These are phyloP conservation scores for Cistogaster globosa DNA, from an alignment of 2,888 invertebrate genomes.

Conservation along the genomic window DNA sequence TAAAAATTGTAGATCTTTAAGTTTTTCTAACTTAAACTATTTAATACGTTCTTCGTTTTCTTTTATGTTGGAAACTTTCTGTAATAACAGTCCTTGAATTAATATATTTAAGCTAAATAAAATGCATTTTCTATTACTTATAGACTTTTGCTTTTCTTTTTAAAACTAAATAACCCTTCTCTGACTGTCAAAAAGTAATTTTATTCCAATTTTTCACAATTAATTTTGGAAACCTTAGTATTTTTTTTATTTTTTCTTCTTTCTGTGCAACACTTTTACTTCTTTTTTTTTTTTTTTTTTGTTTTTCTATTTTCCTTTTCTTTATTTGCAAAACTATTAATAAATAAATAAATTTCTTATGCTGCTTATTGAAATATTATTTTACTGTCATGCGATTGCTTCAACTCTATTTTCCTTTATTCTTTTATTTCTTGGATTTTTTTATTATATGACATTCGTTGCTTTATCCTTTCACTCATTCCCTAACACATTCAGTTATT, in stretches of 20 bases:
- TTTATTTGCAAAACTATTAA: conserved; percentile 4
- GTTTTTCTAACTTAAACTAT: no score
- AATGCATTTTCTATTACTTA: no score
- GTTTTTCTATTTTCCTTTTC: no score
- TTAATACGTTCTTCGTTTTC: no score
- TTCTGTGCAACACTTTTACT: background rate
- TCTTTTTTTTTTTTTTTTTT: background rate
- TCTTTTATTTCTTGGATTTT: background rate
- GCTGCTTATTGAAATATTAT: conserved; percentile 31
- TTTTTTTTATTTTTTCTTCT: background rate
- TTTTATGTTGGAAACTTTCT: no score
- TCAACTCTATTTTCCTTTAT: conserved; percentile 8
- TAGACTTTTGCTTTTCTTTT: no score
- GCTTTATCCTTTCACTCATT: conserved; percentile 1
- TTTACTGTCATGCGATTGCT: conserved; percentile 9
- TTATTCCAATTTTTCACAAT: no score
- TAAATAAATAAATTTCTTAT: background rate
- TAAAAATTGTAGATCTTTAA: no score
- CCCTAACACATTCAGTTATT: background rate
- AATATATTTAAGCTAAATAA: no score
- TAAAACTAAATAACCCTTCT: no score
- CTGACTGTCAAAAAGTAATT: no score
- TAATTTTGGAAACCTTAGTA: background rate
- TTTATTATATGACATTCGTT: background rate
- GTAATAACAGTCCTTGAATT: no score